A percentile compares a stretch with the other conserved stretches of the same genome.
phyloP scores from a whole-genome alignment of 2,113 vertebrate species.

The Actenoides hombroni region DNA sequence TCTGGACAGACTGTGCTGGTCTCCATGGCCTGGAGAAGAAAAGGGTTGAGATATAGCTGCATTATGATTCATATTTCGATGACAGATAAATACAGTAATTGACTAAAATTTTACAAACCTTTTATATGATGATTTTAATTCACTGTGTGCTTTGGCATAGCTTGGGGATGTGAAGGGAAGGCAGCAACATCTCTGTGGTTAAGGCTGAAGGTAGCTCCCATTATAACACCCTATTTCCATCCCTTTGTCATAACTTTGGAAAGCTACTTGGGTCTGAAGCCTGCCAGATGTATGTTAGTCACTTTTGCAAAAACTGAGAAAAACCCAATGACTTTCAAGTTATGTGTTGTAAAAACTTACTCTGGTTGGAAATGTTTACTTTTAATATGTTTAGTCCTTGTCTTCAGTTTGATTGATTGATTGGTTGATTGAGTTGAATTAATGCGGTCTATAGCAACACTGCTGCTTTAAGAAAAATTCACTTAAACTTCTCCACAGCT shows the following conservation, averaged over 20 bases:
- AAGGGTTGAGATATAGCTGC: neutral
- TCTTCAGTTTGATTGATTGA: neutral
- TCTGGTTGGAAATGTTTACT: neutral
- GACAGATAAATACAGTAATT: neutral
- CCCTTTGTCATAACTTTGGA: neutral
- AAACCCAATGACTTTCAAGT: constrained; percentile 21
- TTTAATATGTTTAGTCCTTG: neutral
- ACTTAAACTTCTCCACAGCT: neutral
- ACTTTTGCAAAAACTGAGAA: constrained; percentile 11
- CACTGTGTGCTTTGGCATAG: constrained; percentile 10
- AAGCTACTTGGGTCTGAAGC: neutral
- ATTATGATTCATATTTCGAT: neutral
- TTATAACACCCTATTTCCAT: neutral
- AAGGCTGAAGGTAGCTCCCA: neutral
- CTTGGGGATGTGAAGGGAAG: neutral
- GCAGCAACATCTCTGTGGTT: neutral
- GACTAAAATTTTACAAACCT: neutral
- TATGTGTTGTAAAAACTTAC: neutral
- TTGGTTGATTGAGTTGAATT: neutral
- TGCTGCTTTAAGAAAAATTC: neutral
- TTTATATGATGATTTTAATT: neutral
- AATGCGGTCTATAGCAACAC: neutral
- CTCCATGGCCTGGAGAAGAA: neutral
- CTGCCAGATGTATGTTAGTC: constrained; percentile 22
- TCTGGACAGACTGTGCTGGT: neutral